Evolutionary conservation across 1,140 invertebrate genomes (phyloP).

Genomic region (Drosophila subobscura): DNA sequence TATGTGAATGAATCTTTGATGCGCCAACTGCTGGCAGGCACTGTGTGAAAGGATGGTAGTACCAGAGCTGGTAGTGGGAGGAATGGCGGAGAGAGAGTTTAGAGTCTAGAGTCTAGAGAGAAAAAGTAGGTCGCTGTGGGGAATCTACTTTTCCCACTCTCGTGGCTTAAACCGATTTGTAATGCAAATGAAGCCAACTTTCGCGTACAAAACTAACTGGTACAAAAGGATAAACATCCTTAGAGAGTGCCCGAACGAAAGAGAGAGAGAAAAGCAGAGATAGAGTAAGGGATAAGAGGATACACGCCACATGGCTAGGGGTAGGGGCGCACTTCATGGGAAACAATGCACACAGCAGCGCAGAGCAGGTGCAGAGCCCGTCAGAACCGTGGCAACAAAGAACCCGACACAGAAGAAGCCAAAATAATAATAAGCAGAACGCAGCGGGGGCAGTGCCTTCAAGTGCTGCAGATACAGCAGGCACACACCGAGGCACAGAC

Average conservation of each 20-base stretch:
- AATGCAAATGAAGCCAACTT: conserved; percentile 76
- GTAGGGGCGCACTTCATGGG: conserved; percentile 34
- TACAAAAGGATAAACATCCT: conserved; percentile 62
- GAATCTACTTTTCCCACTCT: conserved; percentile 65
- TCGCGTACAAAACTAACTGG: conserved; percentile 44
- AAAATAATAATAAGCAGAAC: conserved; percentile 62
- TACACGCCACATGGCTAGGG: conserved; percentile 1
- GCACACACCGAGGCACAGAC: conserved; percentile 19
- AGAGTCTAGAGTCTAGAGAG: too few relatives aligned
- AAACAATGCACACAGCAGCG: conserved; percentile 42
- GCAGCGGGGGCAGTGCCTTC: conserved; percentile 15
- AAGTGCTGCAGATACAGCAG: conserved; percentile 27
- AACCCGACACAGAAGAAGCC: conserved; percentile 39
- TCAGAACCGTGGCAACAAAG: conserved; percentile 31
- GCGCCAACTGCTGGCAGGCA: conserved; percentile 60
- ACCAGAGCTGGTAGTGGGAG: not conserved
- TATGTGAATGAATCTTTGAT: conserved; percentile 68
- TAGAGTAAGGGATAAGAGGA: conserved; percentile 1
- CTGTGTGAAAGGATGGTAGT: not conserved
- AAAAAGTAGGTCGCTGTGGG: conserved; percentile 67
- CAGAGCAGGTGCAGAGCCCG: conserved; percentile 31
- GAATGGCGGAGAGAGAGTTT: too few relatives aligned
- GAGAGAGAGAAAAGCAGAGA: conserved; percentile 3
- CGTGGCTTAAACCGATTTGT: conserved; percentile 66
- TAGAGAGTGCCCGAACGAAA: not conserved